A percentile compares a stretch with the other conserved stretches of the same genome.
These are phyloP conservation scores for Calephelis perditalis DNA, from an alignment of 2,888 invertebrate species.

Conservation along the genomic window DNA sequence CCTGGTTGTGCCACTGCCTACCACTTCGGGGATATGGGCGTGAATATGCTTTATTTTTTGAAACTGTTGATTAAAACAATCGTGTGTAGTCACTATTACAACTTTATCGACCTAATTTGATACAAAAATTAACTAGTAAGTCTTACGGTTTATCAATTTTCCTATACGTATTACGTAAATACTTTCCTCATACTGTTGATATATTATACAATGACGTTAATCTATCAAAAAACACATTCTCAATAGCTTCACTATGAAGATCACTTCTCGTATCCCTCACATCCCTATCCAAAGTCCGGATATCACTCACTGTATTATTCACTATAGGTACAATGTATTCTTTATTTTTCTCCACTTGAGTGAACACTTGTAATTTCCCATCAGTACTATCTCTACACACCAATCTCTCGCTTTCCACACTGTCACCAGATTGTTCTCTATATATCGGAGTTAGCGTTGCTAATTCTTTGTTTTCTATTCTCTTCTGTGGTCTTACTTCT, in stretches of 20 bases:
- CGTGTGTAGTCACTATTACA: not conserved
- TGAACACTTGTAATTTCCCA: constrained; percentile 59
- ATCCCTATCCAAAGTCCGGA: constrained; percentile 48
- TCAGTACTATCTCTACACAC: constrained; percentile 49
- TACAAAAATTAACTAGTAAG: constrained; percentile 6
- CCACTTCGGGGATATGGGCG: no score
- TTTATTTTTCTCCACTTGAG: constrained; percentile 51
- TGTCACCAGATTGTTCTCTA: constrained; percentile 30
- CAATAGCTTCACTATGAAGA: constrained; percentile 46
- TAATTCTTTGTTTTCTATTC: constrained; percentile 41
- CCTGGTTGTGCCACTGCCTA: no score
- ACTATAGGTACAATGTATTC: constrained; percentile 39
- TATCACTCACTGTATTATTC: constrained; percentile 40
- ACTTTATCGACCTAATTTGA: not conserved
- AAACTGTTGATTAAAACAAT: no score
- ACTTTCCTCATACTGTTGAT: constrained; percentile 44
- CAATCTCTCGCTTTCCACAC: constrained; percentile 33
- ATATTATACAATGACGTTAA: constrained; percentile 62
- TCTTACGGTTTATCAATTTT: constrained; percentile 7
- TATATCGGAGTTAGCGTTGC: constrained; percentile 44
- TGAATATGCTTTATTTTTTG: no score
- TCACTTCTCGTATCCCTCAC: constrained; percentile 42
- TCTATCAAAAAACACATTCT: constrained; percentile 55
- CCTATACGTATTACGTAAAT: constrained; percentile 14
- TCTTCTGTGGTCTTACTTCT: constrained; percentile 30